These are phyloP conservation scores for Phocoena phocoena DNA, from an alignment of 2,113 vertebrate species.

Conservation along the genomic window DNA sequence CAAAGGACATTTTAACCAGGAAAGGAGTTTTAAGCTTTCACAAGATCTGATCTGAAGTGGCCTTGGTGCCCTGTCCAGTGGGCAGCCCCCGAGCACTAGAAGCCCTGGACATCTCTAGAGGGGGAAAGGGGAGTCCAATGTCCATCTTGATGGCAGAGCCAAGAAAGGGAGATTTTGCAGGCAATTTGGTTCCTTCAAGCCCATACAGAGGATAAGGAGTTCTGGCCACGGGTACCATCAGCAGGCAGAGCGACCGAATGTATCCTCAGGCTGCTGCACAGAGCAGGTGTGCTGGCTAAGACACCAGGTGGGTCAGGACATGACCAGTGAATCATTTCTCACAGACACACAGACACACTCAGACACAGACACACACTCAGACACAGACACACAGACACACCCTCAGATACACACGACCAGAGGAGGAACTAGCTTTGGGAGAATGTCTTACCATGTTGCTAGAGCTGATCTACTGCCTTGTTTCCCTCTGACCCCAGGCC, in stretches of 20 bases:
- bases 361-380: background rate
- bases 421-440: background rate
- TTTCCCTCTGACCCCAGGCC: too few species aligned
- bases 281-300: too few species aligned
- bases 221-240: rapidly evolving
- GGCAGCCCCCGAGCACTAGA: too few species aligned
- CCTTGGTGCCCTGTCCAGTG: rapidly evolving
- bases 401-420: rapidly evolving
- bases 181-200: background rate
- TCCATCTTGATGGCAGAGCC: background rate
- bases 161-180: background rate
- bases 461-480: rapidly evolving
- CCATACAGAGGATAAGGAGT: rapidly evolving
- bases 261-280: background rate
- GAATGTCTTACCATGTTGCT: rapidly evolving
- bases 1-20: background rate
- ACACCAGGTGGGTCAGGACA: rapidly evolving
- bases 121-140: rapidly evolving
- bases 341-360: background rate
- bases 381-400: background rate
- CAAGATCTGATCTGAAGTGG: background rate
- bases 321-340: rapidly evolving
- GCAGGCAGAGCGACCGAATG: background rate
- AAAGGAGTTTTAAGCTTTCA: background rate
- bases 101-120: rapidly evolving